phyloP scores from a whole-genome alignment of 2,113 vertebrate genomes.

The Python bivittatus region DNA sequence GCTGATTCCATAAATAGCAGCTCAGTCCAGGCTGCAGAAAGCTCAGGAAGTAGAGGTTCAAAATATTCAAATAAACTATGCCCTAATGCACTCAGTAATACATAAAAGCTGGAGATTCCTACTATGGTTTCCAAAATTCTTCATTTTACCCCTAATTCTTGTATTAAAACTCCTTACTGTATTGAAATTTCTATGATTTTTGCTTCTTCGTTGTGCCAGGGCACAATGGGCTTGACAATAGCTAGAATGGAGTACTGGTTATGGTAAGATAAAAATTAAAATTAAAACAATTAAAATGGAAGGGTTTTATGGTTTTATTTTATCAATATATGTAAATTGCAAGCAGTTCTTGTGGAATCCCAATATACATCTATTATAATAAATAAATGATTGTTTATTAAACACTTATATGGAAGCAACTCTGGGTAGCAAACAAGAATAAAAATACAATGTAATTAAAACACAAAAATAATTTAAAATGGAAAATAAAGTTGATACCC shows the following conservation, averaged over 20 bases:
- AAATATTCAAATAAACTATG: background rate
- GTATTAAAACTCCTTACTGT: background rate
- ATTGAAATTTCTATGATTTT: background rate
- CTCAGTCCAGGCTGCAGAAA: background rate
- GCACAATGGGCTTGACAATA: background rate
- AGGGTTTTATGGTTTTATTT: background rate
- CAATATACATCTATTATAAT: too few relatives aligned
- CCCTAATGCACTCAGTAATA: background rate
- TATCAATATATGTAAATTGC: background rate
- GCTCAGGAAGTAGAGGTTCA: background rate
- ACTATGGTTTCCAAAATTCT: background rate
- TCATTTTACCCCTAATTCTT: background rate
- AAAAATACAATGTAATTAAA: too few relatives aligned
- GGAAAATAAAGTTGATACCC: too few relatives aligned
- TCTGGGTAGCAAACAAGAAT: too few relatives aligned
- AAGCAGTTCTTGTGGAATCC: background rate
- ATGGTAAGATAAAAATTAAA: background rate
- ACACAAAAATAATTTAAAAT: too few relatives aligned
- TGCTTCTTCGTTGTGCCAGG: background rate
- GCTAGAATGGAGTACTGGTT: background rate
- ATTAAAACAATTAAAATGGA: background rate
- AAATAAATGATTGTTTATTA: too few relatives aligned
- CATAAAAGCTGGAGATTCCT: background rate
- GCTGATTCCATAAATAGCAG: background rate
- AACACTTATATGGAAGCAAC: too few relatives aligned